A percentile compares a stretch with the other conserved stretches of the same genome.
Evolutionary conservation across 64 coral and sea anemone species (phyloP).

Genomic region (Actinia tenebrosa): DNA sequence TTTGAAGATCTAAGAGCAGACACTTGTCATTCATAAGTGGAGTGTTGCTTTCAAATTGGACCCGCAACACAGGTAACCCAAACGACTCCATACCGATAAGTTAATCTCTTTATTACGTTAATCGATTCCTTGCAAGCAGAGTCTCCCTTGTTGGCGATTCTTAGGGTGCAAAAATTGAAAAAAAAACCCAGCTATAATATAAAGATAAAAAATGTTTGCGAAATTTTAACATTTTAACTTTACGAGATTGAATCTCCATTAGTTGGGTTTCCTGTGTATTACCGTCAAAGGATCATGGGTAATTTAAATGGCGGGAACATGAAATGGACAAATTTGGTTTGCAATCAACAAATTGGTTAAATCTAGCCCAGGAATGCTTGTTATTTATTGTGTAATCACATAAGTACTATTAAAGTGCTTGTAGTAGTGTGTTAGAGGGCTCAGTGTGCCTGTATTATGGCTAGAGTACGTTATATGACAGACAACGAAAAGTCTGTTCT

Average conservation of each 20-base stretch:
- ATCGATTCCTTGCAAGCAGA: too few species aligned
- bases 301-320: background rate
- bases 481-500: slow-evolving; percentile 97
- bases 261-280: background rate
- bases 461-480: slow-evolving; percentile 71
- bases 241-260: too few species aligned
- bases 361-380: background rate
- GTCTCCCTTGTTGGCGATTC: too few species aligned
- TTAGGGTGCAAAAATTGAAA: too few species aligned
- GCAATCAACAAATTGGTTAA: background rate
- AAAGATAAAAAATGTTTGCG: too few species aligned
- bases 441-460: background rate
- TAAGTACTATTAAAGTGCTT: background rate
- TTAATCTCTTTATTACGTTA: too few species aligned
- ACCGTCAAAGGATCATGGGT: background rate
- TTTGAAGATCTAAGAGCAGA: background rate
- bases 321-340: background rate
- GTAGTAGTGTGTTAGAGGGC: background rate
- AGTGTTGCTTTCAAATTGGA: too few species aligned
- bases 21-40: background rate
- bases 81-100: too few species aligned
- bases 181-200: too few species aligned
- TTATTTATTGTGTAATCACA: background rate
- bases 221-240: too few species aligned
- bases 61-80: too few species aligned